Base-by-base conservation (phyloP, 2,113 vertebrate genomes). In the Crypturellus undulatus region DNA sequence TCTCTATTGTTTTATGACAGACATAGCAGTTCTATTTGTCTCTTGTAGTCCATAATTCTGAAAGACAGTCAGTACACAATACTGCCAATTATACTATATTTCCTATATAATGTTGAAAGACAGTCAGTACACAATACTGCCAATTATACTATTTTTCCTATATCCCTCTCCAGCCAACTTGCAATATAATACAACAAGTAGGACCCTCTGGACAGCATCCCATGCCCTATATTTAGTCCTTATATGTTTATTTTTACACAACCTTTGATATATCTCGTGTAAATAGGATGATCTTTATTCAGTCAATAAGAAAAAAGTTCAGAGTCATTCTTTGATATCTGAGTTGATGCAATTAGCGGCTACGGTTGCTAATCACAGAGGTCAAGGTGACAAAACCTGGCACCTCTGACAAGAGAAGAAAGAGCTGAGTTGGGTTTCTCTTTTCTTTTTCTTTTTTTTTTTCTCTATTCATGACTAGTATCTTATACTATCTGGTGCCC, bases 1-100 rank as follows among this genome's bases (percentile, higher is more conserved):
- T 71, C 89, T 96, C 20, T 79, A 21, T 54, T 81, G n/a, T 34
- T 94, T 76, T 90, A 56, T 85, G 12, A 84, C 32, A 4, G 36
- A 3, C 32, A 91, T 52, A 38, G 5, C 5, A 5, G 21, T 43
- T 14, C 10, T 85, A 69, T 92, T 89, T 93, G 28, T 69, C 38
- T 90, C 16, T 38, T 30, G 15, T 28, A 32, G 34, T 58, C 32
- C 38, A 60, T 86, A 69, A 62, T 86, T 91, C 32, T 73, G 56
- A 77, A 80, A 83, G 47, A 86, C 80, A 83, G 24, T 7, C 34
- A 84, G 42, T 45, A 34, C 47, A 76, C 32, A 71, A 56, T 68
- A 36, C 40, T 87, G 30, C 36, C 73, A 94, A 71, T 1, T 42
- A 49, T 49, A 49, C 10, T 21, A 49, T 49, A 49, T 24, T 72